Conservation (phyloP, 2,797 vertebrate genomes). For the Lophius americanus region DNA sequence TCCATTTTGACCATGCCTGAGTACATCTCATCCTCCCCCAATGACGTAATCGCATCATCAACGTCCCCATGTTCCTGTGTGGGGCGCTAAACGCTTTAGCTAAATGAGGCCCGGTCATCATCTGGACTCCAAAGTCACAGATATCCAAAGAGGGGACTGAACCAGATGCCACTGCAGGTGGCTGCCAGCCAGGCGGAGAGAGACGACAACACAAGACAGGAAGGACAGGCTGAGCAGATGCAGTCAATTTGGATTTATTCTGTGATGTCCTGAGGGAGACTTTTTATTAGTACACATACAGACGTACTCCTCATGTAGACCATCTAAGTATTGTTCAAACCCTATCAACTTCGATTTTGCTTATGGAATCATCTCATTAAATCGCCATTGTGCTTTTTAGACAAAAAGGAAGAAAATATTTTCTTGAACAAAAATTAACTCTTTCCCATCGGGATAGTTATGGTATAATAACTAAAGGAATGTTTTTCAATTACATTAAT, state of each 20-base stretch:
- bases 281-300: conserved; percentile 14
- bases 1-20: conserved; percentile 9
- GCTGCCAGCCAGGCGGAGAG: conserved; percentile 52
- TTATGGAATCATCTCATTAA: no score
- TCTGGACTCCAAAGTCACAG: conserved; percentile 27
- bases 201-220: conserved; percentile 40
- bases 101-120: conserved; percentile 56
- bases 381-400: no score
- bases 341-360: no score
- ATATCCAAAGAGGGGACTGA: conserved; percentile 18
- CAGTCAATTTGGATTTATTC: conserved; percentile 42
- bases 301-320: no score
- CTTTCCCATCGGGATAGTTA: no score
- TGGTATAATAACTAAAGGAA: no score
- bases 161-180: conserved; percentile 29
- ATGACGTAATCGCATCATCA: conserved; percentile 62
- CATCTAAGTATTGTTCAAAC: no score
- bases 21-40: conserved; percentile 25
- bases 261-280: conserved; percentile 18
- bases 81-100: conserved; percentile 70
- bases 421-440: no score
- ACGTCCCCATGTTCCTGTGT: conserved; percentile 54
- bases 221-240: conserved; percentile 53
- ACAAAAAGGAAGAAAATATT: no score
- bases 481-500: no score